Evolutionary conservation across 1,140 invertebrate genomes (phyloP).

Genomic region (Spodoptera litura): DNA sequence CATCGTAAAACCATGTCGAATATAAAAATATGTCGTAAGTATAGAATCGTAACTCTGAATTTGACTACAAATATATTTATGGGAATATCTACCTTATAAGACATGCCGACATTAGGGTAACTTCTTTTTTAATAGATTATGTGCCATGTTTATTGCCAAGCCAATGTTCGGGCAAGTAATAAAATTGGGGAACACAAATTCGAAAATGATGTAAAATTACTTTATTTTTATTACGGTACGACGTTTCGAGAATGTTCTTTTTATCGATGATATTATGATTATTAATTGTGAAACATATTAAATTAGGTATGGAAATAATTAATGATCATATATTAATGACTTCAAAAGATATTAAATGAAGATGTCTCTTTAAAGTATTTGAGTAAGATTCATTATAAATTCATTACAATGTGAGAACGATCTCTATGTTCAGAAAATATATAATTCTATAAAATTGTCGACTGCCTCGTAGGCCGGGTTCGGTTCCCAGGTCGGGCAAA

Average conservation of each 20-base stretch:
- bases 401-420: too few species aligned
- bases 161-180: not conserved
- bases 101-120: not conserved
- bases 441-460: too few species aligned
- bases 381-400: too few species aligned
- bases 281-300: not conserved
- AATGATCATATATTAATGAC: too few species aligned
- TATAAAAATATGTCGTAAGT: constrained; percentile 28
- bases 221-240: constrained; percentile 3
- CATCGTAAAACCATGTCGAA: constrained; percentile 48
- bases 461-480: too few species aligned
- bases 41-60: constrained; percentile 15
- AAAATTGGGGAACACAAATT: not conserved
- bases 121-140: constrained; percentile 32
- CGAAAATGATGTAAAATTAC: constrained; percentile 6
- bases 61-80: constrained; percentile 38
- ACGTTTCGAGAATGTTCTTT: not conserved
- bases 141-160: constrained; percentile 2
- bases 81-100: constrained; percentile 14
- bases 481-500: too few species aligned
- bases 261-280: not conserved
- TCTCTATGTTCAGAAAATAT: too few species aligned
- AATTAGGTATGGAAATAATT: too few species aligned
- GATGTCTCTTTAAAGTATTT: too few species aligned
- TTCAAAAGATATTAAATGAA: too few species aligned